Conservation (phyloP, 2,888 invertebrate species). For the Glaucopsyche alexis region DNA sequence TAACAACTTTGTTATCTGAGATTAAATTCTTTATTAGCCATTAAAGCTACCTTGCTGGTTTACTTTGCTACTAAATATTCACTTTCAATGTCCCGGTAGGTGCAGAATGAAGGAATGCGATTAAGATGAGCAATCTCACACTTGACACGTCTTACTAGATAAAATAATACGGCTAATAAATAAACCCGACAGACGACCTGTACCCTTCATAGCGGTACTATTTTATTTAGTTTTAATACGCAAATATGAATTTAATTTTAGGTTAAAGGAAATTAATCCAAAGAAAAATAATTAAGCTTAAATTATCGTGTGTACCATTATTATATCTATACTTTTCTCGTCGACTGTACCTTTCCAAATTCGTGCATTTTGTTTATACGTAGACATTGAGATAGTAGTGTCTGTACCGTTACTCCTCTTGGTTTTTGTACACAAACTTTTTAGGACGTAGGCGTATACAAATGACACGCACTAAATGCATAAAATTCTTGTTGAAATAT, state of each 20-base stretch:
- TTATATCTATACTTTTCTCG: neutral
- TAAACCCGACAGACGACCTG: neutral
- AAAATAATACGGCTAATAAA: slow-evolving; percentile 12
- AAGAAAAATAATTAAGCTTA: neutral
- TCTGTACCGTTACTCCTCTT: slow-evolving; percentile 19
- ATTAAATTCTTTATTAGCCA: slow-evolving; percentile 24
- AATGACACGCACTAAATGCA: slow-evolving; percentile 3
- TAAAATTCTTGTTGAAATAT: slow-evolving; percentile 39
- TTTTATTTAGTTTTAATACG: neutral
- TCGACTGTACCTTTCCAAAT: slow-evolving; percentile 13
- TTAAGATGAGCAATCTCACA: slow-evolving; percentile 17
- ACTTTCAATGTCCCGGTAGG: neutral
- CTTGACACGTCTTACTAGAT: slow-evolving; percentile 1
- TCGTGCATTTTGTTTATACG: slow-evolving; percentile 36
- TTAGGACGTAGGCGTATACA: slow-evolving; percentile 10
- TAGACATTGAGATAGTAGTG: slow-evolving; percentile 20
- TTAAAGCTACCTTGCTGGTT: slow-evolving; percentile 24
- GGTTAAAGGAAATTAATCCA: neutral
- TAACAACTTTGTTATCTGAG: slow-evolving; percentile 20
- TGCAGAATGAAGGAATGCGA: slow-evolving; percentile 9
- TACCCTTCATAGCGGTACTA: neutral
- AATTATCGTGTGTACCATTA: neutral
- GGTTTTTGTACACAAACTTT: slow-evolving; percentile 24
- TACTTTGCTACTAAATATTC: slow-evolving; percentile 18
- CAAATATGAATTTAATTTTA: neutral